Evolutionary conservation across 2,888 invertebrate genomes (phyloP).

Genomic region (Phortica magna): DNA sequence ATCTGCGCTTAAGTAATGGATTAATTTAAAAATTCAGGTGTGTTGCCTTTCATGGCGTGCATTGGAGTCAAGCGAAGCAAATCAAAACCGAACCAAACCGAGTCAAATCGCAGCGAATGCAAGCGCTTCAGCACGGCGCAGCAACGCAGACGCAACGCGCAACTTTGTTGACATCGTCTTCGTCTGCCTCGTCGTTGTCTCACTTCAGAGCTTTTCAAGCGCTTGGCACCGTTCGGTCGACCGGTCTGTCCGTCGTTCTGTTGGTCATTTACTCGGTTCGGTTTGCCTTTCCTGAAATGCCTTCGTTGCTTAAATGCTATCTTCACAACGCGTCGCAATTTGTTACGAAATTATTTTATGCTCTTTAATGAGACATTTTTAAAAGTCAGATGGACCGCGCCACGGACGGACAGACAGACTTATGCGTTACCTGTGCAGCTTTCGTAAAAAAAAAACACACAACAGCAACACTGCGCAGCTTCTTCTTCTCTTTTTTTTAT

Average conservation of each 20-base stretch:
- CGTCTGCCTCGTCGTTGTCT: neutral
- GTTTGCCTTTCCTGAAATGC: neutral
- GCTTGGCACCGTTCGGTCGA: neutral
- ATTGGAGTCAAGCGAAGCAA: conserved; percentile 45
- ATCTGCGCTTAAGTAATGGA: conserved; percentile 68
- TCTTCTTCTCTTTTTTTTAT: no score
- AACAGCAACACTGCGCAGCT: no score
- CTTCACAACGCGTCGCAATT: conserved; percentile 48
- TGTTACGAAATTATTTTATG: conserved; percentile 58
- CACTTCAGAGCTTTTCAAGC: neutral
- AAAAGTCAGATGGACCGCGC: neutral
- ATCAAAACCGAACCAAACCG: neutral
- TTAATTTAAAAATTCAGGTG: conserved; percentile 65
- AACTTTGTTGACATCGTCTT: no score
- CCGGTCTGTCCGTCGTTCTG: conserved; percentile 13
- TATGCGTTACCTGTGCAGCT: neutral
- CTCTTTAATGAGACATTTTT: conserved; percentile 54
- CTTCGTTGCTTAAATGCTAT: conserved; percentile 33
- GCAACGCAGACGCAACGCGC: neutral
- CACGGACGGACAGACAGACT: no score
- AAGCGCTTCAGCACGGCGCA: neutral
- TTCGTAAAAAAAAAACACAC: neutral
- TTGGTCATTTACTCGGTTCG: neutral
- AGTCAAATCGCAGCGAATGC: neutral
- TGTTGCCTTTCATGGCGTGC: neutral